These are phyloP conservation scores for Aldrovandia affinis DNA, from an alignment of 2,797 vertebrate genomes.

Conservation along the genomic window DNA sequence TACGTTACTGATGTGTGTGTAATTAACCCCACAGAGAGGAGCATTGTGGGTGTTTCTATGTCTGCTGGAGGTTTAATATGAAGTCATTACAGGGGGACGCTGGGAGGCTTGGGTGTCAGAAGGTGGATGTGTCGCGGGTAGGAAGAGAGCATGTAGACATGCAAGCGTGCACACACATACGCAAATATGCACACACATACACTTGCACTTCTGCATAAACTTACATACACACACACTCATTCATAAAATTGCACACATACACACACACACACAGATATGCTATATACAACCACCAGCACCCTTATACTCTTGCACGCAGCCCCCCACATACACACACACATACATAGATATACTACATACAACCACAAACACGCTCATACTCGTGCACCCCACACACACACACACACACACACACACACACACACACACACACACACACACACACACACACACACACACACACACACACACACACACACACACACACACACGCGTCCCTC, in stretches of 20 bases:
- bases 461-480: slow-evolving; percentile 2
- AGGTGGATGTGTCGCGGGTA: too few species aligned
- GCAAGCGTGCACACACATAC: slow-evolving; percentile 47
- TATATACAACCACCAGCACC: too few species aligned
- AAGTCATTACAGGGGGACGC: background rate
- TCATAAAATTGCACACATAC: background rate
- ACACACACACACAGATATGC: background rate
- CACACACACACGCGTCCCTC: background rate
- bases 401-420: slow-evolving; percentile 42
- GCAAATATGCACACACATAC: slow-evolving; percentile 42
- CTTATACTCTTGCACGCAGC: slow-evolving; percentile 27
- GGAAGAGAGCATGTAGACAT: background rate
- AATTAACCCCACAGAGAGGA: background rate
- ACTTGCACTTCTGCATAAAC: background rate
- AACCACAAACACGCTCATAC: background rate
- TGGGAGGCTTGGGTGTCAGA: background rate
- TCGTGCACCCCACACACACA: too few species aligned
- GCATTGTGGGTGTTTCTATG: background rate
- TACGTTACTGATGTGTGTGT: background rate
- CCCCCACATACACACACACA: background rate
- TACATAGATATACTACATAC: background rate
- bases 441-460: background rate
- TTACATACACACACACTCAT: background rate
- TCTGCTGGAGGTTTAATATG: background rate
- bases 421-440: background rate